Percentiles rank a stretch among this genome's conserved stretches.
Conservation (phyloP, 92 coral and sea anemone species). For the Zoanthus solanderi region DNA sequence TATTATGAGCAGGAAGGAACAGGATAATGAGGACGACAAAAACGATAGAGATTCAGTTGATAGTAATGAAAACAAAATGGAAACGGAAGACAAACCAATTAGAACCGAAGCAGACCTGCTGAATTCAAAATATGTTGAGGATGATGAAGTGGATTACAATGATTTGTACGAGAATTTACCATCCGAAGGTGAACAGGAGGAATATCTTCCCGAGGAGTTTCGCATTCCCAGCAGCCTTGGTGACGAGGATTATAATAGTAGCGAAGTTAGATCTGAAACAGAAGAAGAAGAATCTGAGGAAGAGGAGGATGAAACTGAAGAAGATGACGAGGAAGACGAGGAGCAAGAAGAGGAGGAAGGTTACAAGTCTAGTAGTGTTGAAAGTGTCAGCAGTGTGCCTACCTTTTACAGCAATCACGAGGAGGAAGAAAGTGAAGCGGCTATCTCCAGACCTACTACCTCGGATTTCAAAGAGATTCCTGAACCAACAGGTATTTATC, state of each 20-base stretch:
- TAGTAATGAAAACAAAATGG: slow-evolving; percentile 13
- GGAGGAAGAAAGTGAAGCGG: slow-evolving; percentile 33
- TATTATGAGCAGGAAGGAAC: slow-evolving; percentile 33
- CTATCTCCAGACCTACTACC: slow-evolving; percentile 30
- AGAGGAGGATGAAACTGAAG: slow-evolving; percentile 48
- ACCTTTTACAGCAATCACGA: slow-evolving; percentile 68
- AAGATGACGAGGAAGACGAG: slow-evolving; percentile 64
- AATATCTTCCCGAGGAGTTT: slow-evolving; percentile 34
- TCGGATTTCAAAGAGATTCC: not conserved
- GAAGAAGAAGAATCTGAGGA: slow-evolving; percentile 65
- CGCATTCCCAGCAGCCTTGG: slow-evolving; percentile 37
- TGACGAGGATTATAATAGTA: slow-evolving; percentile 36
- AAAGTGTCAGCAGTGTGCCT: slow-evolving; percentile 74
- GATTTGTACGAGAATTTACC: slow-evolving; percentile 34
- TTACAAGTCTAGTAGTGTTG: slow-evolving; percentile 72
- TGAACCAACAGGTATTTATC: not conserved
- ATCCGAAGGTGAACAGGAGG: slow-evolving; percentile 14
- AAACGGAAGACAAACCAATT: not conserved
- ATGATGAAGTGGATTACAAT: slow-evolving; percentile 42
- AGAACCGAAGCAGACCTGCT: slow-evolving; percentile 14
- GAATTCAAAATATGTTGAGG: slow-evolving; percentile 48
- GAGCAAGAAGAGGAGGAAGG: slow-evolving; percentile 60
- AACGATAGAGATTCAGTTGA: slow-evolving; percentile 12
- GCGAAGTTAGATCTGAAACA: not conserved
- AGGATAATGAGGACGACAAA: slow-evolving; percentile 5